A percentile compares a stretch with the other conserved stretches of the same genome.
These are phyloP conservation scores for Sphaeridia pumilis DNA, from an alignment of 2,888 invertebrate species.

Conservation along the genomic window DNA sequence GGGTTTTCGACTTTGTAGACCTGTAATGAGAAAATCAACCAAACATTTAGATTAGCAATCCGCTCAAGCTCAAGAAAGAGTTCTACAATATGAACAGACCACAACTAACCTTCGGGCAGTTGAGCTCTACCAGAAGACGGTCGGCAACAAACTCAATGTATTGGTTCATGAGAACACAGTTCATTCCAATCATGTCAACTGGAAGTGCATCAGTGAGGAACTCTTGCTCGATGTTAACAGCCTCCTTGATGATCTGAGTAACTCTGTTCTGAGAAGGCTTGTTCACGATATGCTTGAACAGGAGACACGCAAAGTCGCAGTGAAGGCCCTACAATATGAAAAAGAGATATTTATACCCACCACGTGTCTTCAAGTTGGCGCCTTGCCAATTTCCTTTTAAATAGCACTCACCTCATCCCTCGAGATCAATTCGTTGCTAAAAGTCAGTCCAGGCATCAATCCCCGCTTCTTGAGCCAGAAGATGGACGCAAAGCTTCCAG, in stretches of 20 bases:
- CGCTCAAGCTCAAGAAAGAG: too few relatives aligned
- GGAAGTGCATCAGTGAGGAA: slow-evolving; percentile 95
- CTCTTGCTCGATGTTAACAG: slow-evolving; percentile 91
- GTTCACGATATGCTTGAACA: slow-evolving; percentile 86
- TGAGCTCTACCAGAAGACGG: slow-evolving; percentile 74
- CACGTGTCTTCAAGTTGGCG: too few relatives aligned
- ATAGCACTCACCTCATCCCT: slow-evolving; percentile 64
- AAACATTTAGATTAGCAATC: too few relatives aligned
- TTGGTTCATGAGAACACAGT: slow-evolving; percentile 82
- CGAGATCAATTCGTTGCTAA: slow-evolving; percentile 97
- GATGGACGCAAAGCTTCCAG: slow-evolving; percentile 95
- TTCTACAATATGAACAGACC: too few relatives aligned
- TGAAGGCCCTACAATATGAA: slow-evolving; percentile 82
- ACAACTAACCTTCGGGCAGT: slow-evolving; percentile 82
- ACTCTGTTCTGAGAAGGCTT: slow-evolving; percentile 69
- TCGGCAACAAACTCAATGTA: slow-evolving; percentile 99
- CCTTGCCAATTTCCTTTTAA: too few relatives aligned
- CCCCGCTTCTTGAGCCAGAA: slow-evolving; percentile 99
- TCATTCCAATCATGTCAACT: slow-evolving; percentile 93
- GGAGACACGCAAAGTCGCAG: slow-evolving; percentile 96
- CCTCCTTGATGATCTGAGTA: slow-evolving; percentile 73
- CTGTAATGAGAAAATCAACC: slow-evolving; percentile 41
- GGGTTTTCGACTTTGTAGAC: slow-evolving; percentile 85
- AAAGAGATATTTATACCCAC: too few relatives aligned
- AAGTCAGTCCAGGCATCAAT: slow-evolving; percentile 96